These are phyloP conservation scores for Gari tellinella DNA, from an alignment of 2,888 invertebrate species.

Conservation along the genomic window DNA sequence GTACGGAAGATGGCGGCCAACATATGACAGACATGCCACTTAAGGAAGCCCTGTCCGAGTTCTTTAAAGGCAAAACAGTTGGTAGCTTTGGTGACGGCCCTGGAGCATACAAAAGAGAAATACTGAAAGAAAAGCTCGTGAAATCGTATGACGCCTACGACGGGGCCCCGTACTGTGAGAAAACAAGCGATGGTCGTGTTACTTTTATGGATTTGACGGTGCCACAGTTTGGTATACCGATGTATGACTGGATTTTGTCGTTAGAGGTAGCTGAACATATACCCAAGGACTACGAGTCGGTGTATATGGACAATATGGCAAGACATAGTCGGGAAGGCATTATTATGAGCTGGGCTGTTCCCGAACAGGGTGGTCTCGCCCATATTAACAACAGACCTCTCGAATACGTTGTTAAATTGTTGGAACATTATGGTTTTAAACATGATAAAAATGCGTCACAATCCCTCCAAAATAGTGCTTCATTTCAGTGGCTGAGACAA, in stretches of 20 bases:
- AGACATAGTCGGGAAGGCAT: slow-evolving; percentile 62
- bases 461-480: slow-evolving; percentile 28
- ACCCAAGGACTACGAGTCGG: slow-evolving; percentile 56
- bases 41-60: slow-evolving; percentile 49
- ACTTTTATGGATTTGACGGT: slow-evolving; percentile 65
- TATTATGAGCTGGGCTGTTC: slow-evolving; percentile 67
- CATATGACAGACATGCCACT: slow-evolving; percentile 59
- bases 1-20: slow-evolving; percentile 46
- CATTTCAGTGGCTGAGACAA: slow-evolving; percentile 50
- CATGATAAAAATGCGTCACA: slow-evolving; percentile 39
- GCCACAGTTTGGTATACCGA: slow-evolving; percentile 64
- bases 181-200: slow-evolving; percentile 59
- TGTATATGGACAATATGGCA: slow-evolving; percentile 62
- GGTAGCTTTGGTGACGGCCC: slow-evolving; percentile 71
- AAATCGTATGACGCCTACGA: slow-evolving; percentile 62
- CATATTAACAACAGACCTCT: slow-evolving; percentile 62
- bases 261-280: slow-evolving; percentile 71
- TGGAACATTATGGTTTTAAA: slow-evolving; percentile 46
- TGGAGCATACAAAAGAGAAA: slow-evolving; percentile 60
- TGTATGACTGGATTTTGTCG: slow-evolving; percentile 66
- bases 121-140: slow-evolving; percentile 48
- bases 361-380: slow-evolving; percentile 58
- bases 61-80: slow-evolving; percentile 55
- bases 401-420: slow-evolving; percentile 41
- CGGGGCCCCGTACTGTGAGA: slow-evolving; percentile 65